These are phyloP conservation scores for Petaurus breviceps DNA, from an alignment of 2,113 vertebrate genomes.

Conservation along the genomic window DNA sequence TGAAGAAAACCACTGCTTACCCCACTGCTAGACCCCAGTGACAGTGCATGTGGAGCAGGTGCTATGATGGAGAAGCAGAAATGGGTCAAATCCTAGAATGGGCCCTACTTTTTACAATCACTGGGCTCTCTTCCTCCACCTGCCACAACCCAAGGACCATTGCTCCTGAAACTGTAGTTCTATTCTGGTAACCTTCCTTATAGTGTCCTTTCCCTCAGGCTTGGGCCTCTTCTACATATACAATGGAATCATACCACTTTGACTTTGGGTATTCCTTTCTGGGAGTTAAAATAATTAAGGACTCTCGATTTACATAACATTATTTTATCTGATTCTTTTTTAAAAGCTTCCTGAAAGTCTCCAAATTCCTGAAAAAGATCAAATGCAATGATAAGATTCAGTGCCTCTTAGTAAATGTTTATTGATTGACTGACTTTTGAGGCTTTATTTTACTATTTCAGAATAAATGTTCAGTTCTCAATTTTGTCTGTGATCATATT, in stretches of 20 bases:
- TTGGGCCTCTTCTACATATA: no score
- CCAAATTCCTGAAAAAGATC: background rate
- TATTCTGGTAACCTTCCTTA: background rate
- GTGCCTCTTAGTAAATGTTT: background rate
- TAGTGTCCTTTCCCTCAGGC: no score
- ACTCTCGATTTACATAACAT: background rate
- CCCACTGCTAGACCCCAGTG: background rate
- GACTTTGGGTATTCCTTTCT: background rate
- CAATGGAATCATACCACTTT: background rate
- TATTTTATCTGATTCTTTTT: background rate
- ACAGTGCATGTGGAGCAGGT: background rate
- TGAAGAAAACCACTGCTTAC: background rate
- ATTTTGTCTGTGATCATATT: background rate
- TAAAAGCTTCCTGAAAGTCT: background rate
- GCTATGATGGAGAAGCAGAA: no score
- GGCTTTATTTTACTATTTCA: background rate
- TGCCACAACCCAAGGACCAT: background rate
- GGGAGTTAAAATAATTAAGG: background rate
- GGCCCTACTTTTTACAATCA: background rate
- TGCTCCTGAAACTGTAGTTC: background rate
- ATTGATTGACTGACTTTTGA: background rate
- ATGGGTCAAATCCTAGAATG: no score
- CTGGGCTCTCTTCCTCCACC: background rate
- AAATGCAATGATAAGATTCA: background rate
- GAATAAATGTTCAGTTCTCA: background rate